Percentiles rank a stretch among this genome's conserved stretches.
These are phyloP conservation scores for Antennarius maculatus DNA, from an alignment of 2,797 vertebrate species.

Conservation along the genomic window DNA sequence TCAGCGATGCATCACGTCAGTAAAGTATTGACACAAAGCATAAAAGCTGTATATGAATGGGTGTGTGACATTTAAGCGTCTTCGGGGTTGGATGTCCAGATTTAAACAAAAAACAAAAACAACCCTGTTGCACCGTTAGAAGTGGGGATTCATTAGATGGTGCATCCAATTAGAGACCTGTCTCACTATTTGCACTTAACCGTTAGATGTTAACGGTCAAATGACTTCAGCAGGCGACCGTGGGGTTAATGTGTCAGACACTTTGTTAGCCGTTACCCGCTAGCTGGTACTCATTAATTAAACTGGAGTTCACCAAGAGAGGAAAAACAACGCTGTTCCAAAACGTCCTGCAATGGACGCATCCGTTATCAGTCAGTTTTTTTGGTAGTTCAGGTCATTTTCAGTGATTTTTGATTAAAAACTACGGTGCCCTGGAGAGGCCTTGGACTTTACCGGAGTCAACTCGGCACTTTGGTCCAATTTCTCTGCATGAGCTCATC, in stretches of 20 bases:
- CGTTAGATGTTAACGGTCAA: too few species aligned
- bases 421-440: too few species aligned
- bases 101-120: background rate
- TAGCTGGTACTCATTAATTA: too few species aligned
- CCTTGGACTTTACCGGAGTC: background rate
- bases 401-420: background rate
- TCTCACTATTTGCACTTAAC: background rate
- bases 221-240: too few species aligned
- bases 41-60: background rate
- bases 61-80: background rate
- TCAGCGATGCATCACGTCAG: too few species aligned
- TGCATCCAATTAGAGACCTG: conserved; percentile 1
- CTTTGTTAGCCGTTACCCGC: too few species aligned
- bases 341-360: too few species aligned
- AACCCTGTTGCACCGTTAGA: background rate
- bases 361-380: too few species aligned
- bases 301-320: too few species aligned
- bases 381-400: background rate
- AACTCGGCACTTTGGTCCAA: conserved; percentile 26
- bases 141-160: background rate
- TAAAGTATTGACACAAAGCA: too few species aligned
- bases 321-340: too few species aligned
- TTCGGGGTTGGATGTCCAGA: background rate
- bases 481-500: conserved; percentile 34
- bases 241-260: too few species aligned